Percentiles rank a stretch among this genome's conserved stretches.
Conservation (phyloP, 2,797 vertebrate species). For the Erethizon dorsatum region DNA sequence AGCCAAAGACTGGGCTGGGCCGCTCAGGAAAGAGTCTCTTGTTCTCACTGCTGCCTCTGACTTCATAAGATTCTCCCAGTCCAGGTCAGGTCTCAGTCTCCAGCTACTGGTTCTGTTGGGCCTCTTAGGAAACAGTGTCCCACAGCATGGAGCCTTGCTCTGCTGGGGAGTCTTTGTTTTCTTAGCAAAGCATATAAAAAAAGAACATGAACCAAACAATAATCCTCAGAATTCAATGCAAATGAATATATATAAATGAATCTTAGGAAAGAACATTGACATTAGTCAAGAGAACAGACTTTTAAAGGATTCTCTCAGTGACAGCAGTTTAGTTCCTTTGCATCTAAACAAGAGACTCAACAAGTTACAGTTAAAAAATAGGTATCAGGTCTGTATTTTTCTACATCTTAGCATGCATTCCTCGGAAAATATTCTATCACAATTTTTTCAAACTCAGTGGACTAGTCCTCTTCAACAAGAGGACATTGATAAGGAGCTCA, state of each 20-base stretch:
- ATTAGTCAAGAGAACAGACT: neutral
- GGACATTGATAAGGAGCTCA: neutral
- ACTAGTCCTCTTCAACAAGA: neutral
- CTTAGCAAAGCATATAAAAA: neutral
- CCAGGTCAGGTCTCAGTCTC: too few relatives aligned
- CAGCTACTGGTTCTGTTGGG: too few relatives aligned
- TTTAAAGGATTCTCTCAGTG: constrained; percentile 32
- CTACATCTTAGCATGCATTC: neutral
- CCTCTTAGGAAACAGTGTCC: too few relatives aligned
- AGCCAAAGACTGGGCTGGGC: neutral
- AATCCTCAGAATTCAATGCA: constrained; percentile 6
- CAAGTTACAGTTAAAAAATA: constrained; percentile 25
- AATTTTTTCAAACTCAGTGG: constrained; percentile 26
- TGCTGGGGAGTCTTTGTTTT: constrained; percentile 1
- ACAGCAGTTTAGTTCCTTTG: neutral
- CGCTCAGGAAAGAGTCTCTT: neutral
- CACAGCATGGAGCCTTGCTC: too few relatives aligned
- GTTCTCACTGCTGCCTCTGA: too few relatives aligned
- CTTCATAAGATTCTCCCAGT: too few relatives aligned
- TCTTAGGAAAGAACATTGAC: neutral
- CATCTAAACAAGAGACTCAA: neutral
- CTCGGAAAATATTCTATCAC: constrained; percentile 39
- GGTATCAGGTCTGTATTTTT: neutral
- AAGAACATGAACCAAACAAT: neutral
- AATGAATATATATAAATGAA: constrained; percentile 28